phyloP scores from a whole-genome alignment of 2,797 vertebrate species.

The Peromyscus eremicus region DNA sequence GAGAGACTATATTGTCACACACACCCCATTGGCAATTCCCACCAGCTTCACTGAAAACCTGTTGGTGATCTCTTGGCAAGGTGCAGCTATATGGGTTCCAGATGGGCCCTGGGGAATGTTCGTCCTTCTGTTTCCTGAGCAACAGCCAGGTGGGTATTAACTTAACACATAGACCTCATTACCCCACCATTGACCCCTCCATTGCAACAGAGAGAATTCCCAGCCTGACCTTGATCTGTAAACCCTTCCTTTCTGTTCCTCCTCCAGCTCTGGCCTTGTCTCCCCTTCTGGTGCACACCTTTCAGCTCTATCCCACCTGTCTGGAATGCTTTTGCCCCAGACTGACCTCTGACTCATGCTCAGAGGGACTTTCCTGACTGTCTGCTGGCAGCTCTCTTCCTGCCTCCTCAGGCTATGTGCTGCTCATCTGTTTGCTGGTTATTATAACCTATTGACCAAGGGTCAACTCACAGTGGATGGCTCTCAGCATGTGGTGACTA shows the following conservation, averaged over 20 bases:
- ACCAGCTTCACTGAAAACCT: not conserved
- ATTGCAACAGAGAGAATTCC: not conserved
- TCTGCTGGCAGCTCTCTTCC: not conserved
- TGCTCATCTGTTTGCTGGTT: not conserved
- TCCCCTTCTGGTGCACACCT: not conserved
- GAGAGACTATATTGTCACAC: not conserved
- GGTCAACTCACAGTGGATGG: not conserved
- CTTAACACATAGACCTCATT: not conserved
- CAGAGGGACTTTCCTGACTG: not conserved
- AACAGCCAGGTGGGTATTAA: not conserved
- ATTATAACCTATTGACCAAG: too few species aligned
- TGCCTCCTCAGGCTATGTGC: not conserved
- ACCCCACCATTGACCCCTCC: not conserved
- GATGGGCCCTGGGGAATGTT: not conserved
- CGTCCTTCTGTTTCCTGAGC: fast-evolving
- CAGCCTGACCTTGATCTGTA: too few species aligned
- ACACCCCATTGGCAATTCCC: not conserved
- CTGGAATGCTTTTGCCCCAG: conserved; percentile 6
- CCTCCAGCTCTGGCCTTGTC: not conserved
- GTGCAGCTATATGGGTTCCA: not conserved
- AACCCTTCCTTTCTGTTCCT: not conserved
- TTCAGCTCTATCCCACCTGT: not conserved
- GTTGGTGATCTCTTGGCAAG: not conserved
- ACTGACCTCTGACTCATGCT: not conserved
- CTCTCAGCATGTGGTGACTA: too few species aligned